Base-by-base conservation (phyloP, 2,888 invertebrate species). In the Seladonia tumulorum region DNA sequence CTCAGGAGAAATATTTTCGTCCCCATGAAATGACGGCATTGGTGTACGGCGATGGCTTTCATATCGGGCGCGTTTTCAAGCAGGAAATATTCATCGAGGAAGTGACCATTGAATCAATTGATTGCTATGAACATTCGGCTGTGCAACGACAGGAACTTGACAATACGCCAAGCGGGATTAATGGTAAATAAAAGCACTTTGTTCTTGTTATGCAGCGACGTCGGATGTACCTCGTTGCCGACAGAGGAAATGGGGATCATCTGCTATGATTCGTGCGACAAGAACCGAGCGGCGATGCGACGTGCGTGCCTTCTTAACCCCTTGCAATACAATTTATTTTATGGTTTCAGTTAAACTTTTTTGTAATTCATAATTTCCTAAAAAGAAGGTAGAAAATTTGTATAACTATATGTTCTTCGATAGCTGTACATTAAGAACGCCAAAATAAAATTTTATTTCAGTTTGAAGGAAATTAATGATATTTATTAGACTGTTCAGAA, bases 161-260 rank as follows among this genome's bases (percentile, higher is more conserved):
- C 76, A 77, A 84, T 76, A 87, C 82, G 83, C 73, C 81, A 87
- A 84, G 87, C 88, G 86, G 85, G 87, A 85, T 81, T 66, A 79
- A 63, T 68, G 78, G 81, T 57, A 80, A 87, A 86, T 83, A 85
- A 82, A 89, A 82, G 82, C 70, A 82, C 82, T 87, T 77, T 66
- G 80, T 82, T 76, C 81, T 77, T 74, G 82, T 89, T 76, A 82
- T 84, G 74, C 87, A 88, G 84, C 71, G 68, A 87, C 76, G 90
- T 88, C 92, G 94, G 94, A 94, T 93, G 92, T 93, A 79, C 88
- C 93, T 93, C 88, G 88, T 94, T 93, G 90, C 78, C 74, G 74
- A 75, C 74, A 87, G 93, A 92, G 93, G 92, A 92, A 89, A 92
- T 91, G 88, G 63, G 90, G 92, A 85, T 85, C 88, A 60, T 47